Evolutionary conservation across 2,797 vertebrate species (phyloP).

Genomic region (Eleutherodactylus coqui): DNA sequence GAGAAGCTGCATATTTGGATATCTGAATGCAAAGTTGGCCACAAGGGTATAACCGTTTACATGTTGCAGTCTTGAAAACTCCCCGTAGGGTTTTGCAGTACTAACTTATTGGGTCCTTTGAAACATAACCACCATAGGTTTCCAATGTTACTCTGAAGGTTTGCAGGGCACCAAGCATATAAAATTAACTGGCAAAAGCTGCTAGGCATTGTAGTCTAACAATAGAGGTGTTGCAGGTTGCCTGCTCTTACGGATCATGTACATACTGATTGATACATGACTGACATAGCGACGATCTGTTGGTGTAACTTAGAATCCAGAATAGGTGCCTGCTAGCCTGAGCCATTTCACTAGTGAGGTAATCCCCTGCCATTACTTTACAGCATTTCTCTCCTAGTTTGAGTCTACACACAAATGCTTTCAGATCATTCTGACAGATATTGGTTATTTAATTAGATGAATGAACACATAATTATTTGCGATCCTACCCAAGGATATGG

Average conservation of each 20-base stretch:
- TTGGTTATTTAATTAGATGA: not conserved
- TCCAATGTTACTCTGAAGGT: not conserved
- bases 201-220: not conserved
- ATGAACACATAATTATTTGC: not conserved
- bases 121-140: not conserved
- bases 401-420: not conserved
- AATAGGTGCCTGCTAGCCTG: not conserved
- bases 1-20: not conserved
- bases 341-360: not conserved
- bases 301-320: not conserved
- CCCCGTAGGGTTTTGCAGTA: not conserved
- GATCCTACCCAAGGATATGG: not conserved
- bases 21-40: not conserved
- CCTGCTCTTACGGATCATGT: not conserved
- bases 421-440: not conserved
- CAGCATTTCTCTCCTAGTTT: not conserved
- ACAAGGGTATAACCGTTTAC: not conserved
- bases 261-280: not conserved
- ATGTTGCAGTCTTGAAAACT: no score
- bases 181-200: not conserved
- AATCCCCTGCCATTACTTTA: not conserved
- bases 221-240: not conserved
- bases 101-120: not conserved
- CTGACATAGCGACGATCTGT: not conserved
- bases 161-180: not conserved